A percentile compares a stretch with the other conserved stretches of the same genome.
phyloP scores from a whole-genome alignment of 2,888 invertebrate genomes.

The Subacronicta megacephala region DNA sequence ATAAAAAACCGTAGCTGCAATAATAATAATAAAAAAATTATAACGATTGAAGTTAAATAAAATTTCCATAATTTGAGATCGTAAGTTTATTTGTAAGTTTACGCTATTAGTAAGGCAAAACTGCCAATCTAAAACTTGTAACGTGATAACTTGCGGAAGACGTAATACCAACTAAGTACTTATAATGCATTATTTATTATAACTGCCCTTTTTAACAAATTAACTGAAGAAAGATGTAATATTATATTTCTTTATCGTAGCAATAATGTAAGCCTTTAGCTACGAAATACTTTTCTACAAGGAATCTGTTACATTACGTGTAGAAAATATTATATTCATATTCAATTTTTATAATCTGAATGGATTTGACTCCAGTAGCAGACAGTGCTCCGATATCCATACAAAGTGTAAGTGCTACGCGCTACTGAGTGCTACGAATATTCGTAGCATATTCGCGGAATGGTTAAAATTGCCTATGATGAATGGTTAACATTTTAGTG shows the following conservation, averaged over 20 bases:
- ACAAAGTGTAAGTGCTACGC: slow-evolving; percentile 12
- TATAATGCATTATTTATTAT: background rate
- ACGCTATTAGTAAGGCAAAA: background rate
- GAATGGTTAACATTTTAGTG: background rate
- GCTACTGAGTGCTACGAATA: slow-evolving; percentile 6
- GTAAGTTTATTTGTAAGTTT: background rate
- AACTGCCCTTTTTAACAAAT: background rate
- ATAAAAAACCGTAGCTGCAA: slow-evolving; percentile 8
- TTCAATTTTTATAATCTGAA: background rate
- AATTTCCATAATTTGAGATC: background rate
- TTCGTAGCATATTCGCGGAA: slow-evolving; percentile 3
- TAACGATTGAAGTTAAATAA: background rate
- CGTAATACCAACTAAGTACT: background rate
- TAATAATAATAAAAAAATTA: background rate
- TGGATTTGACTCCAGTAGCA: slow-evolving; percentile 1
- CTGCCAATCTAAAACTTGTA: slow-evolving; percentile 2
- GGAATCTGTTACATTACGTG: no score
- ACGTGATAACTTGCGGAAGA: slow-evolving; percentile 4
- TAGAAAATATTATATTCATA: no score
- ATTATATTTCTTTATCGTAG: background rate
- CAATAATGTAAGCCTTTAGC: background rate
- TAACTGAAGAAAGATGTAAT: background rate
- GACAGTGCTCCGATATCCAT: slow-evolving; percentile 17
- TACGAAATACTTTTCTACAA: no score
- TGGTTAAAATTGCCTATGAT: background rate